Base-by-base conservation (phyloP, 2,888 invertebrate genomes). In the Philhelius pedissequus region DNA sequence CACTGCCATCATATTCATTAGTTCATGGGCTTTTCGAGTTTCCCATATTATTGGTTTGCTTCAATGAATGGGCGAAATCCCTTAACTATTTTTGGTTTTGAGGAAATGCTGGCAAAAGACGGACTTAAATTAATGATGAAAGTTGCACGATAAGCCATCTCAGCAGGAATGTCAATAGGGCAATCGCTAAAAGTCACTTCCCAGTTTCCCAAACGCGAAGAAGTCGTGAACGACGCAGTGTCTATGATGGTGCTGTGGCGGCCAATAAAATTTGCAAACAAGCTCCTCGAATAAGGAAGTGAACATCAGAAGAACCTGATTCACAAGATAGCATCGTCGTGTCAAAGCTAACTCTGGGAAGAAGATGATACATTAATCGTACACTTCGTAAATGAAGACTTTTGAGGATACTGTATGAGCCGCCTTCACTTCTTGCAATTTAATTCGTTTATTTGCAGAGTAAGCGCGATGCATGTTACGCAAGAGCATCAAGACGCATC, bases 81-180 rank as follows among this genome's bases (percentile, higher is more conserved):
- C 68, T 52, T 32, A 48, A 5, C n/a, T 15, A 64, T 64, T n/a
- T n/a, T n/a, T n/a, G n/a, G n/a, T n/a, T n/a, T n/a, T 22, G 64
- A 62, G 45, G 45, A 62, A 62, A 62, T 43, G 45, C 43, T 52
- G 40, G 25, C 58, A 22, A 30, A 52, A 27, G 62, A 58, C 20
- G 48, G 32, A 50, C 20, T 62, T 25, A 60, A 64, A 83, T 74
- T 79, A 75, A 79, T 74, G 83, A 84, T 84, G 79, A 79, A 84
- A 84, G 79, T 75, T 79, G 50, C 75, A 75, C 70, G 79, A 84
- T 79, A 79, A 75, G 79, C 54, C 52, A 70, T 45, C 60, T 52
- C 43, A 11, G 43, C 69, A 54, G 79, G 48, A 70, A 79, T 75
- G 79, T 79, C 83, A 84, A 84, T 84, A 84, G 83, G 83, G 83